These are phyloP conservation scores for Limenitis camilla DNA, from an alignment of 2,888 invertebrate genomes.

Conservation along the genomic window DNA sequence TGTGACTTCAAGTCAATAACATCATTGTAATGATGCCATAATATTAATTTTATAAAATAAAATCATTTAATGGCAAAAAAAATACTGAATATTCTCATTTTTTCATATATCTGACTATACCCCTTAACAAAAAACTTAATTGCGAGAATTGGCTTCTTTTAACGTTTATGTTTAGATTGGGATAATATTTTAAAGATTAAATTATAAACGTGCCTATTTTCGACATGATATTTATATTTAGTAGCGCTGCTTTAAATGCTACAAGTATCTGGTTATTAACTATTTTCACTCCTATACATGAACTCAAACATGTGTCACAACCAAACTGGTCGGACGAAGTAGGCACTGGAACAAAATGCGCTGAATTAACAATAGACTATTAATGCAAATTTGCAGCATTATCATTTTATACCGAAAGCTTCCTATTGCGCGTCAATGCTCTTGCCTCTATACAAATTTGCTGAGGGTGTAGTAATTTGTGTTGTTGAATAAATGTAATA, in stretches of 20 bases:
- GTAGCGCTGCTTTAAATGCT: slow-evolving; percentile 9
- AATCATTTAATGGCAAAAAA: too few relatives aligned
- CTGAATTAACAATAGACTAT: slow-evolving; percentile 57
- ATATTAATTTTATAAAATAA: too few relatives aligned
- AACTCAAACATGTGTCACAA: slow-evolving; percentile 61
- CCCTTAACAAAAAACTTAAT: too few relatives aligned
- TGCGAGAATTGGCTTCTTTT: too few relatives aligned
- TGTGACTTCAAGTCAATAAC: too few relatives aligned
- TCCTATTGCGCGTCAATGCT: slow-evolving; percentile 27
- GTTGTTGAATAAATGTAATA: background rate
- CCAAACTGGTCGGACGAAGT: slow-evolving; percentile 50
- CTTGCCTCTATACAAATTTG: slow-evolving; percentile 30
- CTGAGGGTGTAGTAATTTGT: slow-evolving; percentile 27
- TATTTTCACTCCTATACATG: slow-evolving; percentile 15
- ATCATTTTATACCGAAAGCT: slow-evolving; percentile 38
- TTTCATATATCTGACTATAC: too few relatives aligned
- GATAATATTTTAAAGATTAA: background rate
- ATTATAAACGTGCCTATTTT: background rate
- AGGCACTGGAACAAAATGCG: slow-evolving; percentile 33
- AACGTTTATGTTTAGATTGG: too few relatives aligned
- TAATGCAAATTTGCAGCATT: slow-evolving; percentile 56
- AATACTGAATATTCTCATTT: too few relatives aligned
- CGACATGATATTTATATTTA: background rate
- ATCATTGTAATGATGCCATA: too few relatives aligned
- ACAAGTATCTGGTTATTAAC: background rate